Base-by-base conservation (phyloP, 2,113 vertebrate species). In the Clarias macrocephalus region DNA sequence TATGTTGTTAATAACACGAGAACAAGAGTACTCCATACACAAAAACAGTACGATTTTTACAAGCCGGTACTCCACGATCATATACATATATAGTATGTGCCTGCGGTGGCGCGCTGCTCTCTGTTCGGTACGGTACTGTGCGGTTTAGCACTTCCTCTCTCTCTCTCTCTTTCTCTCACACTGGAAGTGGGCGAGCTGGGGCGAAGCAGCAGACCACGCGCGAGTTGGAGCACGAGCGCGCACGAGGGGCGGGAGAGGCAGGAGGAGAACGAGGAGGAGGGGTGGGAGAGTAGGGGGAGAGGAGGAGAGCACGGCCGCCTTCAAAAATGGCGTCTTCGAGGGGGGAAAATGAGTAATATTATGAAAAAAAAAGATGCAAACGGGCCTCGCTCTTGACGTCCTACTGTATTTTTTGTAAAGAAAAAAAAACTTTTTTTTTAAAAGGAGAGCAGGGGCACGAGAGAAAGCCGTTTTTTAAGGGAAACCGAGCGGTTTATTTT, bases 311-410 rank as follows among this genome's bases (percentile, higher is more conserved):
- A 89, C 88, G 94, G 93, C 91, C 94, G 94, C 95, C 94, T 94
- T 95, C 94, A 95, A 96, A 96, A 91, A 96, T 96, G 95, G 95
- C 95, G 95, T 95, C 95, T 94, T 92, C 92, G 90, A 91, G 92
- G 13, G 72, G 81, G 93, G 93, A 95, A 95, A 95, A 95, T 95
- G 92, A 92, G 92, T 94, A 93, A 95, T 95, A 93, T 93, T 93
- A 94, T 92, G 90, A 92, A 91, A 93, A 86, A 80, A 93, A 48
- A 48, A 8, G 7, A 48, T 48, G 88, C 91, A 93, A 90, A 89
- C 89, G 93, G 94, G 95, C 94, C 93, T 89, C 72, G 84, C n/a
- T 83, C 16, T 88, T 68, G 65, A 85, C 83, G 59, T 54, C 30
- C 56, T 80, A 25, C 60, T 28, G 85, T 80, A 0, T 10, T 23